Evolutionary conservation across 2,888 invertebrate genomes (phyloP).

Genomic region (Hyalella azteca): DNA sequence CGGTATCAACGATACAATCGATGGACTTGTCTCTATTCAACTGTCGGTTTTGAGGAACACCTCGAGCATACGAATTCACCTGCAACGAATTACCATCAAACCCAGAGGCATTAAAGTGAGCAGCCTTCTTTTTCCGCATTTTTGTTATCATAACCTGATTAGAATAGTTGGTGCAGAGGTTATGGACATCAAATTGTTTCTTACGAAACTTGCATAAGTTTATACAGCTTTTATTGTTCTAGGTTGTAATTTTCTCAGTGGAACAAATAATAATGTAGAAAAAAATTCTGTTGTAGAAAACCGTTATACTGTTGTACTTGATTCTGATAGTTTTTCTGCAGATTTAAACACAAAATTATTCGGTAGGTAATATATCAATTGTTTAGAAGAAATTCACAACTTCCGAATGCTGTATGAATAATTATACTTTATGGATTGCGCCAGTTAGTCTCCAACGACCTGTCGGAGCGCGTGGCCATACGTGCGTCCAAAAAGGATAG

Average conservation of each 20-base stretch:
- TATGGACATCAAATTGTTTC: no score
- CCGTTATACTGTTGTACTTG: neutral
- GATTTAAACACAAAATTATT: no score
- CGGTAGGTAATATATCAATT: neutral
- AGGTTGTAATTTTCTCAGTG: no score
- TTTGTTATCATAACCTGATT: conserved; percentile 76
- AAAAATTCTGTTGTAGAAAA: no score
- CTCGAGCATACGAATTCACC: neutral
- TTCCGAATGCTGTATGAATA: no score
- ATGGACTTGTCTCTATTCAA: conserved; percentile 41
- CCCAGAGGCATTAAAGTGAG: conserved; percentile 8
- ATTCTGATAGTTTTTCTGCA: neutral
- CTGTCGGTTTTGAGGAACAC: conserved; percentile 35
- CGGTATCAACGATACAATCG: conserved; percentile 45
- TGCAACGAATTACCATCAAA: conserved; percentile 8
- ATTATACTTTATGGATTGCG: conserved; percentile 61
- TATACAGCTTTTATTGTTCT: no score
- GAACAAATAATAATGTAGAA: no score
- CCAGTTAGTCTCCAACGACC: conserved; percentile 74
- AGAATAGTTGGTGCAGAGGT: no score
- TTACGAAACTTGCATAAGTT: no score
- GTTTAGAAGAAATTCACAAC: no score
- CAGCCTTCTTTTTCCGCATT: no score
- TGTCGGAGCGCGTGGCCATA: conserved; percentile 65
- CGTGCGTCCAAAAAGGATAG: conserved; percentile 10